A percentile compares a stretch with the other conserved stretches of the same genome.
Evolutionary conservation across 2,888 invertebrate genomes (phyloP).

Genomic region (Tetragonisca angustula): DNA sequence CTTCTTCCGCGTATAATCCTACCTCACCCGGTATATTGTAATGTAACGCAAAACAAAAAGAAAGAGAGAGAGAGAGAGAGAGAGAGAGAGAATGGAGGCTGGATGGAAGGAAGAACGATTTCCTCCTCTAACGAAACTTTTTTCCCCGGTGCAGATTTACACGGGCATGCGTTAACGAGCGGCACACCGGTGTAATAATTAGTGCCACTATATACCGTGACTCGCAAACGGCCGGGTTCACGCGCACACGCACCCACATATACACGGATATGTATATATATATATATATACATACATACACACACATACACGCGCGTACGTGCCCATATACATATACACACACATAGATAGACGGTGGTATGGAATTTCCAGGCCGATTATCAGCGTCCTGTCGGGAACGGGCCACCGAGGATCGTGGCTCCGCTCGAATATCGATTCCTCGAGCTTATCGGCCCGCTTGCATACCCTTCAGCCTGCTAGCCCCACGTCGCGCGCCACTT

Average conservation of each 20-base stretch:
- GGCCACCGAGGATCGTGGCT: conserved; percentile 62
- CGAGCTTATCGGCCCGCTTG: conserved; percentile 66
- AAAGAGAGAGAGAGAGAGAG: background rate
- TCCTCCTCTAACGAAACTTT: conserved; percentile 49
- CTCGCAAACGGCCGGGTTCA: conserved; percentile 38
- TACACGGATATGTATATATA: fast-evolving
- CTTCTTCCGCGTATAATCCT: background rate
- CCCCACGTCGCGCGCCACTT: conserved; percentile 37
- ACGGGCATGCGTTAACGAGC: conserved; percentile 65
- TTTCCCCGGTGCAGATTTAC: conserved; percentile 54
- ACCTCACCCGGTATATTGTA: conserved; percentile 43
- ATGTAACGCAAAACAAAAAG: conserved; percentile 14
- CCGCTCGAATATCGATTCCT: conserved; percentile 67
- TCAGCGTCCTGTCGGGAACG: conserved; percentile 65
- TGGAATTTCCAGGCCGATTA: conserved; percentile 62
- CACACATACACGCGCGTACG: background rate
- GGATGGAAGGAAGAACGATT: conserved; percentile 22
- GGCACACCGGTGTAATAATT: conserved; percentile 68
- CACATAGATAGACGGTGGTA: conserved; percentile 4
- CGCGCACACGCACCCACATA: conserved; percentile 7
- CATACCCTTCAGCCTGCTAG: conserved; percentile 51
- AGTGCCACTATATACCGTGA: conserved; percentile 58
- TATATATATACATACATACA: fast-evolving
- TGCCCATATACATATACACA: too few species aligned
- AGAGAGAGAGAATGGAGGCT: background rate